Percentiles rank a stretch among this genome's conserved stretches.
Conservation (phyloP, 1,140 invertebrate species). For the Habropoda laboriosa region DNA sequence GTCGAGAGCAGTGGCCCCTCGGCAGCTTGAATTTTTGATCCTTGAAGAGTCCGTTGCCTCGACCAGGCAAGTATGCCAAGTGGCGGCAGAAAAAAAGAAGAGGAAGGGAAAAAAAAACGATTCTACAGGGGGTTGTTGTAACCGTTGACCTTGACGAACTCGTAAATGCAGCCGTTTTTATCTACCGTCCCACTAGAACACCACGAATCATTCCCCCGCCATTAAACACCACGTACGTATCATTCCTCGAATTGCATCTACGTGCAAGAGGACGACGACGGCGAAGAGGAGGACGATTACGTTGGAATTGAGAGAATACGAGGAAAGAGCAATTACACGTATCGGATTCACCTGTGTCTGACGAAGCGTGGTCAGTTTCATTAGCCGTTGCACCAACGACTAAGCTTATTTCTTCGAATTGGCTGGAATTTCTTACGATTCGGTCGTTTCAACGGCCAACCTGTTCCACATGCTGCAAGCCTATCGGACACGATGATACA, state of each 20-base stretch:
- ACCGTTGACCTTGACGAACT: slow-evolving; percentile 10
- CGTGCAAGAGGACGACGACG: too few species aligned
- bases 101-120: too few species aligned
- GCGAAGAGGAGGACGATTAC: too few species aligned
- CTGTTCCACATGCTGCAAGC: too few species aligned
- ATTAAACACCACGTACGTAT: background rate
- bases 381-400: background rate
- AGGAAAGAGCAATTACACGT: background rate
- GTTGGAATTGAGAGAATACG: background rate
- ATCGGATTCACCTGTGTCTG: background rate
- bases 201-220: background rate
- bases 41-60: slow-evolving; percentile 8
- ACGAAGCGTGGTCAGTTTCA: background rate
- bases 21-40: slow-evolving; percentile 12
- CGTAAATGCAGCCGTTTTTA: background rate
- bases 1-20: background rate
- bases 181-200: background rate
- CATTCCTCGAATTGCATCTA: slow-evolving; percentile 4
- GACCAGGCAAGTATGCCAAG: too few species aligned
- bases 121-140: background rate
- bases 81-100: too few species aligned
- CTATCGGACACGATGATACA: too few species aligned
- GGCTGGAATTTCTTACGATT: background rate
- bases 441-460: background rate
- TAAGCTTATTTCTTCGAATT: background rate